These are phyloP conservation scores for Hassar affinis DNA, from an alignment of 2,113 vertebrate species.

Conservation along the genomic window DNA sequence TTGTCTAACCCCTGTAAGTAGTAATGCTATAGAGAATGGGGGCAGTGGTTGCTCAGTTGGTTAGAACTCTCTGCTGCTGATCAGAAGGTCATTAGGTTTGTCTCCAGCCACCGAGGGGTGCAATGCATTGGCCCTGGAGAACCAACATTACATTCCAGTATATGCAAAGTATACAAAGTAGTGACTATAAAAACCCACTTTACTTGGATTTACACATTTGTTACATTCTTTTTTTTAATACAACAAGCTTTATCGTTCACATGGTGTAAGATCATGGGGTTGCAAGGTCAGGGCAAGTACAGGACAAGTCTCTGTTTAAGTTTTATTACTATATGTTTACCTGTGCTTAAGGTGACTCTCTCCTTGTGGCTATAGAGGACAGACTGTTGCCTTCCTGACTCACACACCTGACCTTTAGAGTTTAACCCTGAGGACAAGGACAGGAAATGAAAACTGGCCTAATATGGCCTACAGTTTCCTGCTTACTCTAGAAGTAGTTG, in stretches of 20 bases:
- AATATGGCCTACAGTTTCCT: background rate
- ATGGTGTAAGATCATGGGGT: background rate
- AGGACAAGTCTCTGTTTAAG: background rate
- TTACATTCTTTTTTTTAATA: too few species aligned
- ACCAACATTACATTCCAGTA: too few species aligned
- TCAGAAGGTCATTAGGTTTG: too few species aligned
- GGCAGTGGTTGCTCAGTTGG: too few species aligned
- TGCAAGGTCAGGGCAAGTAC: slow-evolving; percentile 7
- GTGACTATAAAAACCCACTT: too few species aligned
- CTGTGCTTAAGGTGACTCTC: slow-evolving; percentile 35
- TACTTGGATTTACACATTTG: too few species aligned
- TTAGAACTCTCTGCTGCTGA: too few species aligned
- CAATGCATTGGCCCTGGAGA: too few species aligned
- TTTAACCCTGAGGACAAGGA: background rate
- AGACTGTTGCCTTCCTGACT: background rate
- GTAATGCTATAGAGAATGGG: too few species aligned
- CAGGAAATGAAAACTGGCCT: background rate
- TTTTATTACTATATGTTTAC: slow-evolving; percentile 30
- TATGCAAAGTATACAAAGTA: too few species aligned
- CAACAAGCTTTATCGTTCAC: background rate
- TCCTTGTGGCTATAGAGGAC: slow-evolving; percentile 9
- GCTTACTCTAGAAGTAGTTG: background rate
- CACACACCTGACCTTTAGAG: background rate
- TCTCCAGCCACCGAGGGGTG: too few species aligned
- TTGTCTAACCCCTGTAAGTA: too few species aligned